Evolutionary conservation across 2,113 vertebrate species (phyloP).

Genomic region (Suricata suricatta): DNA sequence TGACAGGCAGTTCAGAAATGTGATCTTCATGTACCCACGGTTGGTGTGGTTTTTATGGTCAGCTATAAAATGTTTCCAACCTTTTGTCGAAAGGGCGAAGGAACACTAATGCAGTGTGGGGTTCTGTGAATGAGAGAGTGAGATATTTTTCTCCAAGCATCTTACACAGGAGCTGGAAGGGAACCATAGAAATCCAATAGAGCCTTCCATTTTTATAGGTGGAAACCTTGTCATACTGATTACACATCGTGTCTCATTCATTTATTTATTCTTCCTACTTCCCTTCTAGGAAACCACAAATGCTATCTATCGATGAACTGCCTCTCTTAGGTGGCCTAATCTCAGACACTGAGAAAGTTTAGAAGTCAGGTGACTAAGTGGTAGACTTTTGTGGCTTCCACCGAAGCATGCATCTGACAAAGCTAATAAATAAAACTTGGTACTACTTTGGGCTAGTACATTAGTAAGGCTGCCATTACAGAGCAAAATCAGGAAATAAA

Average conservation of each 20-base stretch:
- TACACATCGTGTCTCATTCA: neutral
- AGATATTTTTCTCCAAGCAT: neutral
- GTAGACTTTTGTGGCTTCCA: neutral
- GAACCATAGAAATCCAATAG: neutral
- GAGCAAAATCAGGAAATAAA: conserved; percentile 24
- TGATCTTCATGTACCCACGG: neutral
- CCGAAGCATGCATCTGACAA: neutral
- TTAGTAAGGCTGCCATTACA: neutral
- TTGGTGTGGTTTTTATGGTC: neutral
- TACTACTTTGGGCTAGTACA: neutral
- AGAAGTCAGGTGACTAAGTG: neutral
- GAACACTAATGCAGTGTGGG: neutral
- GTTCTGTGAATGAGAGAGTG: neutral
- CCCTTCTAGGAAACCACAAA: neutral
- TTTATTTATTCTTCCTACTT: neutral
- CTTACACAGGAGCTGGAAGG: neutral
- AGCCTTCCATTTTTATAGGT: neutral
- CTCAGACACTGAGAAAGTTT: neutral
- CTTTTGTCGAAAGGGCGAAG: neutral
- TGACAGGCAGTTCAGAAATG: neutral
- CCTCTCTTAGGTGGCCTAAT: neutral
- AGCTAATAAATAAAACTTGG: neutral
- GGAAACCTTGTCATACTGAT: neutral
- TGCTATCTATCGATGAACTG: neutral
- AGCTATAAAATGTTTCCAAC: neutral